Base-by-base conservation (phyloP, 1,140 invertebrate genomes). In the Microplitis mediator region DNA sequence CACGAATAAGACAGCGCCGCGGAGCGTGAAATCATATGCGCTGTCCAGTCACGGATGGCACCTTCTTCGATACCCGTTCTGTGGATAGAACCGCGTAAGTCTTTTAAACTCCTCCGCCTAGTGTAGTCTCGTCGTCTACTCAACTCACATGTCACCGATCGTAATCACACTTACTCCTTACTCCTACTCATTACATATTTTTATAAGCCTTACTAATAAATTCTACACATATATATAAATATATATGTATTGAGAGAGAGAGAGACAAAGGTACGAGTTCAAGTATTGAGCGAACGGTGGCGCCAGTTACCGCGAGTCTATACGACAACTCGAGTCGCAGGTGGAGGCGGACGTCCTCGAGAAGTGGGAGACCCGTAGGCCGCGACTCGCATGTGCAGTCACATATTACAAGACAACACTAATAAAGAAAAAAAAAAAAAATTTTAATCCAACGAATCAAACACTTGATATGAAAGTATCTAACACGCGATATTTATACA, bases 21-120 rank as follows among this genome's bases (percentile, higher is more conserved):
- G 78, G 79, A 82, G 80, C 86, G 85, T 87, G 82, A 86, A 86
- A 87, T 87, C 83, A 86, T 87, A 87, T 87, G 85, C 86, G 80
- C 77, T 87, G 84, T 86, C 84, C 83, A 87, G 86, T 87, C 86
- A 87, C 85, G 86, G 86, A 83, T 86, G 84, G 84, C 85, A 86
- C 85, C 84, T 83, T 83, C 82, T 76, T 77, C 76, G 77, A 78
- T 74, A 73, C 78, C 79, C 56, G 36, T 14, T 63, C 61, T 69
- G 13, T 72, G 56, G 32, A 45, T 45, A 45, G 6, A 6, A 11
- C 39, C 39, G 39, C 39, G 39, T 45, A 45, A 45, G 39, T 45
- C 39, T 45, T 11, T 45, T 45, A 45, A 23, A 45, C 39, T 45
- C 39, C 39, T 45, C 39, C 39, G 39, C 39, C 39, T 45, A 9